A percentile compares a stretch with the other conserved stretches of the same genome.
Evolutionary conservation across 2,888 invertebrate species (phyloP).

Genomic region (Auanema sp.): DNA sequence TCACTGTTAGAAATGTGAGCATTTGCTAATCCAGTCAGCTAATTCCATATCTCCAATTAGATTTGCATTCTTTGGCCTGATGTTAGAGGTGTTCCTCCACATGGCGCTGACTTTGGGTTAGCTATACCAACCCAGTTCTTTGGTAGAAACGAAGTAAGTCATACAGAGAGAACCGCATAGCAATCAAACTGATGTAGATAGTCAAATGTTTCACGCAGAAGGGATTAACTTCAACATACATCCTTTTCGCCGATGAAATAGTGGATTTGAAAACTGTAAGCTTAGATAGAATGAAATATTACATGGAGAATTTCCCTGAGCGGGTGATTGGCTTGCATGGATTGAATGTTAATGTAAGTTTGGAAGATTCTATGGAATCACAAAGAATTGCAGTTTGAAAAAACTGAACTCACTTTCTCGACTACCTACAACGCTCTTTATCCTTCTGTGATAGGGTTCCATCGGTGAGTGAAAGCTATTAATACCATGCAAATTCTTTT

Average conservation of each 20-base stretch:
- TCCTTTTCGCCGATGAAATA: constrained; percentile 16
- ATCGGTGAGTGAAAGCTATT: constrained; percentile 1
- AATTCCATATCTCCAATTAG: constrained; percentile 10
- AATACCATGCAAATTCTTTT: background rate
- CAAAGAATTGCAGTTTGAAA: constrained; percentile 7
- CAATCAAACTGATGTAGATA: background rate
- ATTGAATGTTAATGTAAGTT: constrained; percentile 14
- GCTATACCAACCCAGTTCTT: background rate
- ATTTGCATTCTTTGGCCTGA: constrained; percentile 24
- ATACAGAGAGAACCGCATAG: background rate
- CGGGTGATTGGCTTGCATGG: constrained; percentile 18
- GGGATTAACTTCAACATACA: background rate
- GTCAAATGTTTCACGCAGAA: background rate
- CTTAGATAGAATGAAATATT: background rate
- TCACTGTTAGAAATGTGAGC: background rate
- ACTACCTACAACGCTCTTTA: constrained; percentile 14
- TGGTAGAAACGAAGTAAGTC: background rate
- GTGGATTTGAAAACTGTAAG: background rate
- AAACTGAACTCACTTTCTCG: constrained; percentile 9
- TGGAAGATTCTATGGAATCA: background rate
- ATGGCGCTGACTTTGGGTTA: constrained; percentile 23
- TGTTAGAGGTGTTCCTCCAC: constrained; percentile 17
- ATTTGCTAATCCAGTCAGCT: background rate
- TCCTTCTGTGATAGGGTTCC: constrained; percentile 8
- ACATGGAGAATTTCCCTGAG: constrained; percentile 8